These are phyloP conservation scores for Taxidea taxus DNA, from an alignment of 2,113 vertebrate genomes.

Conservation along the genomic window DNA sequence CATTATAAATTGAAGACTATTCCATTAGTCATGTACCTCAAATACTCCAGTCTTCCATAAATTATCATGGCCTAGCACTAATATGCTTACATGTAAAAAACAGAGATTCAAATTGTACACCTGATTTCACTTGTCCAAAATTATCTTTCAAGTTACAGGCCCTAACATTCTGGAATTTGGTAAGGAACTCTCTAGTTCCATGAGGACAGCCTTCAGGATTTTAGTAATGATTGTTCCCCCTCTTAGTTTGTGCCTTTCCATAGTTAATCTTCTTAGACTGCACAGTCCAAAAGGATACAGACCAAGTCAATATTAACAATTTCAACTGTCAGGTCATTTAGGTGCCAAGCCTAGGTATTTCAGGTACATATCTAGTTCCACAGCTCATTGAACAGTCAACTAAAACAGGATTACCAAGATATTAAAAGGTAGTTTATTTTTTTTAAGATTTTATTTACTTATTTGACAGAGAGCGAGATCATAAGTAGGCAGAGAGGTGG, in stretches of 20 bases:
- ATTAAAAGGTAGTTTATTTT: neutral
- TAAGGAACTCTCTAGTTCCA: neutral
- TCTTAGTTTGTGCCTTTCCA: neutral
- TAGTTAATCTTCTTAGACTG: neutral
- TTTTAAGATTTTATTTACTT: no score
- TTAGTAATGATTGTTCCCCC: neutral
- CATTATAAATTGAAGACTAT: neutral
- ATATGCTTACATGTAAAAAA: neutral
- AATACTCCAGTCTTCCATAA: neutral
- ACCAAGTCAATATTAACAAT: neutral
- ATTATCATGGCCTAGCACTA: neutral
- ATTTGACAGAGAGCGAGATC: no score
- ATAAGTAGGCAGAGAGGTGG: no score
- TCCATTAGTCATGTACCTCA: neutral
- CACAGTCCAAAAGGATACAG: neutral
- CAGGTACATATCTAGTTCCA: neutral
- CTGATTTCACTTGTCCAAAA: neutral
- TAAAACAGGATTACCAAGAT: conserved; percentile 15
- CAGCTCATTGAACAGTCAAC: neutral
- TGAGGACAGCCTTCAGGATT: neutral
- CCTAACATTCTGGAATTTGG: neutral
- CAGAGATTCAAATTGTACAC: neutral
- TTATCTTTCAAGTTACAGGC: neutral
- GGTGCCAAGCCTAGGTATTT: neutral
- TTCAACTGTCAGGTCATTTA: neutral